A percentile compares a stretch with the other conserved stretches of the same genome.
Conservation (phyloP, 53 echinoderm and acorn worm genomes). For the Holothuria scabra region DNA sequence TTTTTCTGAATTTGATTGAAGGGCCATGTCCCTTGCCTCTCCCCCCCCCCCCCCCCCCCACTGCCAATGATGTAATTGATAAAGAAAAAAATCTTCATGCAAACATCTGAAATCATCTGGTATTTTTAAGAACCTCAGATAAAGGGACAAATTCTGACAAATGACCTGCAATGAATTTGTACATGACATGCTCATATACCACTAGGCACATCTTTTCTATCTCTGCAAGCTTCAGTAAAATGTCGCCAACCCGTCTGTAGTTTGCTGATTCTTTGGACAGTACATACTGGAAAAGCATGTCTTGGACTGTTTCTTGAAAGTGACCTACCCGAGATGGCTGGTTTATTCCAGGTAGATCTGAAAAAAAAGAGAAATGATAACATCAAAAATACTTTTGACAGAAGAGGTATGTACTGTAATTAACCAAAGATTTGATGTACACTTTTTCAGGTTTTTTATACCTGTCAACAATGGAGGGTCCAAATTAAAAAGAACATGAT, state of each 20-base stretch:
- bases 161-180: slow-evolving; percentile 22
- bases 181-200: slow-evolving; percentile 41
- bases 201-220: slow-evolving; percentile 66
- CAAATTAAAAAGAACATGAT: too few relatives aligned
- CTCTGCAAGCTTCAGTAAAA: slow-evolving; percentile 63
- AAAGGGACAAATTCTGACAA: slow-evolving; percentile 30
- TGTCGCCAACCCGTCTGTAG: slow-evolving; percentile 51
- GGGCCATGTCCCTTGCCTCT: too few relatives aligned
- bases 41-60: too few relatives aligned
- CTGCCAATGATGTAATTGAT: too few relatives aligned
- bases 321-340: slow-evolving; percentile 62
- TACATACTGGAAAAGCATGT: slow-evolving; percentile 58
- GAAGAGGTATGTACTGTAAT: too few relatives aligned
- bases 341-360: not conserved
- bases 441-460: too few relatives aligned
- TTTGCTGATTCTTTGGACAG: slow-evolving; percentile 45
- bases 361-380: not conserved
- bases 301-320: slow-evolving; percentile 78
- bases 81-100: too few relatives aligned
- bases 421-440: too few relatives aligned
- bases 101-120: too few relatives aligned
- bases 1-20: too few relatives aligned
- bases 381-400: too few relatives aligned
- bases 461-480: too few relatives aligned
- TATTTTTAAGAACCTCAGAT: slow-evolving; percentile 36